Evolutionary conservation across 2,797 vertebrate species (phyloP), one percentile per base, ranked within the genome.

Genomic region (Eulemur rubriventer): DNA sequence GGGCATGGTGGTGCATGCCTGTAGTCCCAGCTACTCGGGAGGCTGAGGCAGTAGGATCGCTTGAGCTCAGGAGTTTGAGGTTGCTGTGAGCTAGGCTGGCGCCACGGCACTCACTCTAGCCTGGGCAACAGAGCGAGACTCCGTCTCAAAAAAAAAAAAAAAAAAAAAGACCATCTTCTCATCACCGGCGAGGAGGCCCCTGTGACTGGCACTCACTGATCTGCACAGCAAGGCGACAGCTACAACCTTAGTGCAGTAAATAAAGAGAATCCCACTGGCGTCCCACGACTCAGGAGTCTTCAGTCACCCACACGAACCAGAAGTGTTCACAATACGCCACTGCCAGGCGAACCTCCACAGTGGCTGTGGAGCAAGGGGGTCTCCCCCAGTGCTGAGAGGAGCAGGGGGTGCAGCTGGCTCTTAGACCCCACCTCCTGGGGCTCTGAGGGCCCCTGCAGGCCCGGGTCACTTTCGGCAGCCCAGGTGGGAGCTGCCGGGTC

Each of bases 161-260:
- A n/a, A n/a, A n/a, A n/a, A n/a, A n/a, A 41, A 5, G 35, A 43
- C 12, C 28, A 57, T 35, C 67, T 13, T 50, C 12, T 9, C 2
- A 4, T 10, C 22, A 16, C 78, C 20, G 46, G 35, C 4, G 0
- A 30, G 38, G 13, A n/a, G 46, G 28, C 46, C 63, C 69, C 46
- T 30, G 17, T 12, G 76, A 52, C 10, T n/a, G 0, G 6, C 61
- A 14, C 43, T 10, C 78, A 1, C 50, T 18, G 78, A 17, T 22
- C 0, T 3, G 0, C 0, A 4, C 38, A 33, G 24, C 22, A 17
- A 28, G 22, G 67, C 3, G 30, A 48, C 4, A 4, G 7, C 57
- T 14, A 2, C 67, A 10, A 4, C 57, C 17, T 22, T 26, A 1
- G 0, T 24, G 67, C 38, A 6, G 38, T 6, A 18, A 26, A 30